These are phyloP conservation scores for Augochlora pura DNA, from an alignment of 1,140 invertebrate genomes.

Conservation along the genomic window DNA sequence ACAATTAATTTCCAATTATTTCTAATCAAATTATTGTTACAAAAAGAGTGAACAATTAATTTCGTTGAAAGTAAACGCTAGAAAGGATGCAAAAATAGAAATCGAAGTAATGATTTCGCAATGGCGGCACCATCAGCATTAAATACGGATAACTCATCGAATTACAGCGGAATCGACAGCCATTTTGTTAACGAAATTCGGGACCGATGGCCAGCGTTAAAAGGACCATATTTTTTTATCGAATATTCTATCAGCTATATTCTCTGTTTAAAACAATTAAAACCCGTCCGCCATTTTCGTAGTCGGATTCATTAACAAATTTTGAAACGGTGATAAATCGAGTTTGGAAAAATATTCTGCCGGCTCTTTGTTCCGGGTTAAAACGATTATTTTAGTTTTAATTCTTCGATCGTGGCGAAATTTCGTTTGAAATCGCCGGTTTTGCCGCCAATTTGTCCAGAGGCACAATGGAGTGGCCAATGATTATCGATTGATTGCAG, in stretches of 20 bases:
- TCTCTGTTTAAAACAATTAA: neutral
- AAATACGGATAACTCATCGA: neutral
- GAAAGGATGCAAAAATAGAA: too few relatives aligned
- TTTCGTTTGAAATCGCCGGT: neutral
- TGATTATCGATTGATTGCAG: too few relatives aligned
- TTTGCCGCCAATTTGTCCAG: neutral
- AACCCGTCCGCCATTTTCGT: neutral
- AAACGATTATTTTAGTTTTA: neutral
- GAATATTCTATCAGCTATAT: too few relatives aligned
- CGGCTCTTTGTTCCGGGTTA: neutral
- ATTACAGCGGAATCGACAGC: neutral
- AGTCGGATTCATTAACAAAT: neutral
- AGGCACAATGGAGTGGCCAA: neutral
- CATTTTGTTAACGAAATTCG: neutral
- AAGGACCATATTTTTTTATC: too few relatives aligned
- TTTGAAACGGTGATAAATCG: neutral
- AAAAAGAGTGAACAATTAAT: too few relatives aligned
- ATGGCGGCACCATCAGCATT: neutral
- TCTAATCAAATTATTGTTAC: too few relatives aligned
- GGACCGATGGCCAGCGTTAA: too few relatives aligned
- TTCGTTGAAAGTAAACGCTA: too few relatives aligned
- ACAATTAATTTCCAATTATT: too few relatives aligned
- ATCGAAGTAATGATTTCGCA: neutral
- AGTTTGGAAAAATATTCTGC: neutral
- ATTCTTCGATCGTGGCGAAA: neutral